These are phyloP conservation scores for Thera obeliscata DNA, from an alignment of 2,888 invertebrate genomes.

Conservation along the genomic window DNA sequence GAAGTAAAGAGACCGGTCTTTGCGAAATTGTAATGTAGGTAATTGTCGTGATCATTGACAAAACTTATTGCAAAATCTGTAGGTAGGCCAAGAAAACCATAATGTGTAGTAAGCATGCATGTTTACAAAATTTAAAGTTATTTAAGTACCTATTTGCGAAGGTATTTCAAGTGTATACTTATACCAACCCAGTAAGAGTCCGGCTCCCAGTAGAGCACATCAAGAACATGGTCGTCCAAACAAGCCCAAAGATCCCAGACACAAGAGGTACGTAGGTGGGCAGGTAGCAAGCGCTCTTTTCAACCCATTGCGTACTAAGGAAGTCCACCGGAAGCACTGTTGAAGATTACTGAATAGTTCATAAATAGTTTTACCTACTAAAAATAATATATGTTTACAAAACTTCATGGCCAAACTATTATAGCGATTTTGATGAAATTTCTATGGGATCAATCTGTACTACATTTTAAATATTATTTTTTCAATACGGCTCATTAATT, in stretches of 20 bases:
- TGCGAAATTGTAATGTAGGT: slow-evolving; percentile 16
- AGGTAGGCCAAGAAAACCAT: neutral
- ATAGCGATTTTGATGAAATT: too few relatives aligned
- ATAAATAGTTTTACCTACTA: too few relatives aligned
- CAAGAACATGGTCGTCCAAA: slow-evolving; percentile 80
- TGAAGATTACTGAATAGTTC: too few relatives aligned
- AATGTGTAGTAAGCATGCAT: too few relatives aligned
- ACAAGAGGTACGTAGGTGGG: slow-evolving; percentile 76
- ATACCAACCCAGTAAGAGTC: slow-evolving; percentile 68
- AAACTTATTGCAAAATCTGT: slow-evolving; percentile 4
- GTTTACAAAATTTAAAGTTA: too few relatives aligned
- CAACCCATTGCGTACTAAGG: slow-evolving; percentile 73
- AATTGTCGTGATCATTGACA: slow-evolving; percentile 12
- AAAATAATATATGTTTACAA: too few relatives aligned
- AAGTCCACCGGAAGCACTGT: slow-evolving; percentile 71
- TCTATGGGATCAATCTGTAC: too few relatives aligned
- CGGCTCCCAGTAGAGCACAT: slow-evolving; percentile 82
- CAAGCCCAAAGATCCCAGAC: slow-evolving; percentile 77
- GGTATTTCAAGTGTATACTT: neutral
- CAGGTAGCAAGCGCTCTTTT: slow-evolving; percentile 71
- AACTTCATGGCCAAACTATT: too few relatives aligned
- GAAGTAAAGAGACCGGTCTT: slow-evolving; percentile 17
- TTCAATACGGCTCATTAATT: too few relatives aligned
- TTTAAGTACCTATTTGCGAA: too few relatives aligned
- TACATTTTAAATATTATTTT: too few relatives aligned